Conservation (phyloP, 2,113 vertebrate genomes). For the Parotia lawesii region DNA sequence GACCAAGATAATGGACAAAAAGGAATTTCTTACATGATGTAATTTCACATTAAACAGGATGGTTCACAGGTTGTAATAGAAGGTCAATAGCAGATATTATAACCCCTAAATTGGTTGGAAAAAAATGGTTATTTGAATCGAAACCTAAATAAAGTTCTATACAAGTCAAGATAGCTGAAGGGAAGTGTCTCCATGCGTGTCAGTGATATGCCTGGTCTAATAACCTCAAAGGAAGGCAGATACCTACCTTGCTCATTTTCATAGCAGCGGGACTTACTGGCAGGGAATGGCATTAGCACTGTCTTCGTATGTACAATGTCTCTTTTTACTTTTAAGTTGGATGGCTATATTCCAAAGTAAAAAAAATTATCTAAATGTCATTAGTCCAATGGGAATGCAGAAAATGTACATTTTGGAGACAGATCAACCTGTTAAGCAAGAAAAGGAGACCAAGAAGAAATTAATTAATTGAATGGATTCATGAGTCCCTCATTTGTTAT, state of each 20-base stretch:
- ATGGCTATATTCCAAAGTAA: conserved; percentile 21
- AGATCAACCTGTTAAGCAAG: conserved; percentile 48
- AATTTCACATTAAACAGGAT: conserved; percentile 59
- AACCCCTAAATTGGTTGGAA: conserved; percentile 33
- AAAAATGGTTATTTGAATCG: conserved; percentile 59
- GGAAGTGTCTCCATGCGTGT: not conserved
- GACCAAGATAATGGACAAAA: conserved; percentile 66
- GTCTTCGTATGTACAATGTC: not conserved
- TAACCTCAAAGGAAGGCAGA: not conserved
- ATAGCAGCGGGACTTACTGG: conserved; percentile 18
- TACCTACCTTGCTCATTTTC: not conserved
- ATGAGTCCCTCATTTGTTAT: conserved; percentile 44
- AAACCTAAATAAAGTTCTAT: conserved; percentile 63
- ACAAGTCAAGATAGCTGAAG: not conserved
- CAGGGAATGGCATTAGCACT: not conserved
- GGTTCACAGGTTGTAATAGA: conserved; percentile 56
- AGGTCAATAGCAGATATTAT: conserved; percentile 57
- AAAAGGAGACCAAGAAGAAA: conserved; percentile 43
- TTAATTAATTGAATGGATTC: conserved; percentile 57
- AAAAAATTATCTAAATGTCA: conserved; percentile 35
- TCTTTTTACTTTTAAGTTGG: conserved; percentile 30
- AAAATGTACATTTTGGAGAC: conserved; percentile 66
- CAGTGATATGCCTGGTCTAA: not conserved
- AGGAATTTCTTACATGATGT: conserved; percentile 63
- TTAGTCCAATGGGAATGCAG: conserved; percentile 47